A percentile compares a stretch with the other conserved stretches of the same genome.
These are phyloP conservation scores for Meteorus colon DNA, from an alignment of 2,888 invertebrate genomes.

Conservation along the genomic window DNA sequence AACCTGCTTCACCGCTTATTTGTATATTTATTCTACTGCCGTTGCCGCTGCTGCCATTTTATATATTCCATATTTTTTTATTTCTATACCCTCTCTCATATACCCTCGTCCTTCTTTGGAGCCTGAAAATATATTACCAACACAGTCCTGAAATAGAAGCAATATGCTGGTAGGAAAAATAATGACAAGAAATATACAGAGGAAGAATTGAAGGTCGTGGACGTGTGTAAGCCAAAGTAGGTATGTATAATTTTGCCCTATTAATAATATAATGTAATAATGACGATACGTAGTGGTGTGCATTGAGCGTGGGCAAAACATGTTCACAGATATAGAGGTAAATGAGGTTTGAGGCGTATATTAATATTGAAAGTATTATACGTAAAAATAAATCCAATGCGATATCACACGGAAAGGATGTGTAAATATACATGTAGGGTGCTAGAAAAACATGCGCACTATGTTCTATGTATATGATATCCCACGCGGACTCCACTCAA, in stretches of 20 bases:
- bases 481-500: background rate
- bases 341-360: background rate
- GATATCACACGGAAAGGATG: background rate
- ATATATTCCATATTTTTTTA: slow-evolving; percentile 22
- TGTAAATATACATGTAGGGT: background rate
- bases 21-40: slow-evolving; percentile 12
- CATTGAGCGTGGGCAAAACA: background rate
- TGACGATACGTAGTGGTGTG: slow-evolving; percentile 10
- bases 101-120: slow-evolving; percentile 14
- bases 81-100: background rate
- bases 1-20: slow-evolving; percentile 44
- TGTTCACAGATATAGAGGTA: background rate
- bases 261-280: slow-evolving; percentile 17
- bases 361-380: background rate
- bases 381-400: background rate
- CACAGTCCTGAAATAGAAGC: slow-evolving; percentile 27
- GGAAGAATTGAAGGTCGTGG: slow-evolving; percentile 34
- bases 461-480: background rate
- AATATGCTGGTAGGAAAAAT: slow-evolving; percentile 3
- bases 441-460: background rate
- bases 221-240: background rate
- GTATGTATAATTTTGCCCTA: slow-evolving; percentile 15
- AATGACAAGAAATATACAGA: background rate
- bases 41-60: background rate
- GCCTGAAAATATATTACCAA: slow-evolving; percentile 7